phyloP scores from a whole-genome alignment of 1,140 invertebrate species.

The Formica selysi region DNA sequence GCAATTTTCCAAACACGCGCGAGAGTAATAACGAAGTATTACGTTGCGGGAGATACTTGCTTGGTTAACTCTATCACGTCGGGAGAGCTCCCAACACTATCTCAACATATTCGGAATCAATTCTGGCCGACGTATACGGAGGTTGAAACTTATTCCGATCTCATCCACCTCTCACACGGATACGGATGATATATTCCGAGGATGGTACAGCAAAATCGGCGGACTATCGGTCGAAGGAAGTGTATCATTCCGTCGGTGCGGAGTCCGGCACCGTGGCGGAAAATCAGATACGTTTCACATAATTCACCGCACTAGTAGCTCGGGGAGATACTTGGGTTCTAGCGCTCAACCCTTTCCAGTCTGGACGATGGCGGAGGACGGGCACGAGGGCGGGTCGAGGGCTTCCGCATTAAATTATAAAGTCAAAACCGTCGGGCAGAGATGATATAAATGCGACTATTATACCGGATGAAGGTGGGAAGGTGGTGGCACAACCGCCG shows the following conservation, averaged over 20 bases:
- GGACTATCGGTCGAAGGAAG: constrained; percentile 60
- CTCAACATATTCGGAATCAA: constrained; percentile 55
- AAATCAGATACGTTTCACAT: constrained; percentile 80
- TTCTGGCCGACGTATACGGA: constrained; percentile 34
- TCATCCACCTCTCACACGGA: constrained; percentile 47
- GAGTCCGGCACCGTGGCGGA: constrained; percentile 50
- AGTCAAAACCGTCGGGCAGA: constrained; percentile 82
- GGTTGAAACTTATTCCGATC: constrained; percentile 57
- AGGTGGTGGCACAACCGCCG: constrained; percentile 27
- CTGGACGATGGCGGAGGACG: constrained; percentile 33
- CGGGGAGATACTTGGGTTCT: constrained; percentile 65
- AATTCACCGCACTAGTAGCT: constrained; percentile 73
- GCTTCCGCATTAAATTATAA: constrained; percentile 84
- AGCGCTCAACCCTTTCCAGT: constrained; percentile 77
- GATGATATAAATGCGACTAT: constrained; percentile 86
- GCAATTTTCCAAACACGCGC: constrained; percentile 48
- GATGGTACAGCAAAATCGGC: constrained; percentile 56
- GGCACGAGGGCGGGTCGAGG: constrained; percentile 65
- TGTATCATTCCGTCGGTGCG: constrained; percentile 42
- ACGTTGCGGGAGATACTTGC: constrained; percentile 27
- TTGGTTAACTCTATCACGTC: constrained; percentile 57
- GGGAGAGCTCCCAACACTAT: constrained; percentile 34
- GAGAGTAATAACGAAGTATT: constrained; percentile 48
- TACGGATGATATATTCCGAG: constrained; percentile 51
- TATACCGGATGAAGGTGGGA: constrained; percentile 77